phyloP scores from a whole-genome alignment of 2,113 vertebrate species.

The Gallinago jamesoni region DNA sequence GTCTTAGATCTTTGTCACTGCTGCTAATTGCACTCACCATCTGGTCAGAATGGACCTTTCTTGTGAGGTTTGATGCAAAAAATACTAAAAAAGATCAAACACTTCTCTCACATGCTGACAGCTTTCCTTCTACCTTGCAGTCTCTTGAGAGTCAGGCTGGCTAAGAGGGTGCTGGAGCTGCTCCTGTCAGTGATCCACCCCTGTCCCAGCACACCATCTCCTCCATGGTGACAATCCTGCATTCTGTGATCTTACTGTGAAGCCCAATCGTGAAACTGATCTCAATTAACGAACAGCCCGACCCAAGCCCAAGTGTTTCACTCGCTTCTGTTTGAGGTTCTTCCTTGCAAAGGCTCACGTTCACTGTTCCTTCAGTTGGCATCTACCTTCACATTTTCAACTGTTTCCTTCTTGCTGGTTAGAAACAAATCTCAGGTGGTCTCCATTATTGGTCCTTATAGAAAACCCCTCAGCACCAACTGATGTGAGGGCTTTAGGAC shows the following conservation, averaged over 20 bases:
- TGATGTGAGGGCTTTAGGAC: background rate
- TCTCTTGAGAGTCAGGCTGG: background rate
- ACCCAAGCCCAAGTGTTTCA: background rate
- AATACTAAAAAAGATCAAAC: background rate
- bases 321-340: background rate
- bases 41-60: background rate
- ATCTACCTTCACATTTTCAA: background rate
- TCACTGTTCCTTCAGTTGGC: background rate
- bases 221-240: background rate
- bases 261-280: rapidly evolving
- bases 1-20: background rate
- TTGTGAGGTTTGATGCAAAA: background rate
- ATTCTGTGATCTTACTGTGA: rapidly evolving
- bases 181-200: rapidly evolving
- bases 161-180: background rate
- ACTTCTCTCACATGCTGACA: background rate
- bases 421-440: background rate
- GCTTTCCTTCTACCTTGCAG: background rate
- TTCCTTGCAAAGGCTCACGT: background rate
- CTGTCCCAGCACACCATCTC: background rate
- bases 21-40: background rate
- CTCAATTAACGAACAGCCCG: background rate
- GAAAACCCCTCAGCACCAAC: rapidly evolving
- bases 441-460: background rate
- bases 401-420: background rate